Evolutionary conservation across 2,797 vertebrate species (phyloP), one percentile per base, ranked within the genome.

Genomic region (Pipistrellus pygmaeus): DNA sequence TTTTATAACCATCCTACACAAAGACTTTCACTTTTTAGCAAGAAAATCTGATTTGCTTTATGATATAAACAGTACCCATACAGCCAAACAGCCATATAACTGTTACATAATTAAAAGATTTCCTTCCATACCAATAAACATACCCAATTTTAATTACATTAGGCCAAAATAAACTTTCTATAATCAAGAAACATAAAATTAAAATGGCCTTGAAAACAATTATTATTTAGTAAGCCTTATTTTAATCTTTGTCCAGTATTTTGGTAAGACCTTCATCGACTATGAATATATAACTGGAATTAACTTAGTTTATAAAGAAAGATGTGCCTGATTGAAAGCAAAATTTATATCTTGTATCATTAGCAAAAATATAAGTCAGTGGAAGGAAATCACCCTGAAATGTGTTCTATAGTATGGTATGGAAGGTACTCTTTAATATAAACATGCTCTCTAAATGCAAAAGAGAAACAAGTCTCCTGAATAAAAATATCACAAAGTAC

Each of bases 391-490:
- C 0, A 6, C 44, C 68, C 44, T 84, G 32, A 46, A 53, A 51
- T 23, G 69, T 97, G 95, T 97, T 86, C 51, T 95, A 14, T 89
- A 98, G 98, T 97, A 98, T 97, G 98, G 98, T 97, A 98, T 97
- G 98, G 98, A 98, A 98, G 97, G 98, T 97, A 96, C 6, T 97
- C 95, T 97, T 97, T 93, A 97, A 97, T 84, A 95, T 71, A 89
- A 96, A 97, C 97, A 38, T 96, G 93, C 90, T 91, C 95, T 98
- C 94, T 96, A 97, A 98, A 97, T 97, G 97, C 97, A 98, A 91
- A 97, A 98, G 97, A 98, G 97, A 98, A 98, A 98, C 97, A 97
- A 98, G 97, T 96, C 91, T 98, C 97, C 96, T 96, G 95, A 94
- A 95, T 69, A 97, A 73, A 14, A 18, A 57, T 88, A 86, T 68